phyloP scores from a whole-genome alignment of 1,140 invertebrate genomes.

The Bursaphelenchus mucronatus region DNA sequence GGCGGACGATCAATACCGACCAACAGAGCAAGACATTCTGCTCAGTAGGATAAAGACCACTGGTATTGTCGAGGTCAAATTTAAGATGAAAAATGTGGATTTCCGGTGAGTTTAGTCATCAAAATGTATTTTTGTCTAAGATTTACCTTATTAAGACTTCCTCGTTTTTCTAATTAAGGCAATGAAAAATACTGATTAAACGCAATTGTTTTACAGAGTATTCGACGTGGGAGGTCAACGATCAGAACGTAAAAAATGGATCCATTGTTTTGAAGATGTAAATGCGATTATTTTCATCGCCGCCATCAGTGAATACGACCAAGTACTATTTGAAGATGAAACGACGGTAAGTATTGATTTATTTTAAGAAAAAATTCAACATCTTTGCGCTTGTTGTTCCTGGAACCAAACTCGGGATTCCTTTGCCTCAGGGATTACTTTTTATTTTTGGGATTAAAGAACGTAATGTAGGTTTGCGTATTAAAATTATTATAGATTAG shows the following conservation, averaged over 20 bases:
- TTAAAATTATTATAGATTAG: background rate
- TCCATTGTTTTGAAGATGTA: slow-evolving; percentile 61
- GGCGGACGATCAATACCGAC: slow-evolving; percentile 81
- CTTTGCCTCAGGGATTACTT: slow-evolving; percentile 17
- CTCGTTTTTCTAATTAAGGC: no score
- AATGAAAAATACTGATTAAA: no score
- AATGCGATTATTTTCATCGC: slow-evolving; percentile 63
- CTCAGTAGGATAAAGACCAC: slow-evolving; percentile 92
- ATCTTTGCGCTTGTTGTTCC: no score
- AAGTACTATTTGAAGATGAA: slow-evolving; percentile 60
- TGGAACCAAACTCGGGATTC: background rate
- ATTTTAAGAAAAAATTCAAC: no score
- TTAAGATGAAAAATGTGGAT: slow-evolving; percentile 66
- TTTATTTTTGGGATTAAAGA: slow-evolving; percentile 10
- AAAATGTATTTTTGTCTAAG: background rate
- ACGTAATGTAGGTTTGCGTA: slow-evolving; percentile 25
- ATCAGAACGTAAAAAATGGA: slow-evolving; percentile 61
- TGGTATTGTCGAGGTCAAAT: slow-evolving; percentile 78
- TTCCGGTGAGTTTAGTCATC: slow-evolving; percentile 44
- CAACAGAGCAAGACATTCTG: slow-evolving; percentile 93
- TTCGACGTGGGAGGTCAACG: slow-evolving; percentile 55
- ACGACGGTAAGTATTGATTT: slow-evolving; percentile 48
- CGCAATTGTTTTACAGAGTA: slow-evolving; percentile 44
- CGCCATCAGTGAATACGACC: slow-evolving; percentile 54
- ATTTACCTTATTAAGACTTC: no score